A percentile compares a stretch with the other conserved stretches of the same genome.
Evolutionary conservation across 2,113 vertebrate genomes (phyloP).

Genomic region (Plectropomus leopardus): DNA sequence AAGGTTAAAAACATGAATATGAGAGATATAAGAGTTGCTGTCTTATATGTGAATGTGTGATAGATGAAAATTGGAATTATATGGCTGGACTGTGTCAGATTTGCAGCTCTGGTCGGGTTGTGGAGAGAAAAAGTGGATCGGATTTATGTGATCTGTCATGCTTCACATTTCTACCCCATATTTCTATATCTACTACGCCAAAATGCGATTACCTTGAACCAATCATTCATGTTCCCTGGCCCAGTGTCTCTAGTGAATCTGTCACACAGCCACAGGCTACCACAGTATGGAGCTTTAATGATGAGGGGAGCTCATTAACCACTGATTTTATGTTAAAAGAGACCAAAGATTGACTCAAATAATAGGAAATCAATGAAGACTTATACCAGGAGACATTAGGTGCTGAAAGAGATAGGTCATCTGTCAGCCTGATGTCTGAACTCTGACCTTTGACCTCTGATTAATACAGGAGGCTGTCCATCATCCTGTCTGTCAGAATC

Average conservation of each 20-base stretch:
- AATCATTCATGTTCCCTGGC: slow-evolving; percentile 40
- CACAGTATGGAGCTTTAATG: slow-evolving; percentile 36
- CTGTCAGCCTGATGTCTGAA: slow-evolving; percentile 58
- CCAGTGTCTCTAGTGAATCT: slow-evolving; percentile 28
- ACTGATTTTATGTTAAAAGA: slow-evolving; percentile 62
- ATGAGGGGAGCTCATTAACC: slow-evolving; percentile 66
- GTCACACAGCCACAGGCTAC: slow-evolving; percentile 43
- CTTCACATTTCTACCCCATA: slow-evolving; percentile 47
- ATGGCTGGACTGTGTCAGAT: slow-evolving; percentile 50
- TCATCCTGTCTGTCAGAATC: slow-evolving; percentile 19
- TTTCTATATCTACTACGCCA: slow-evolving; percentile 55
- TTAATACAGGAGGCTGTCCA: slow-evolving; percentile 28
- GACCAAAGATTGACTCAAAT: slow-evolving; percentile 54
- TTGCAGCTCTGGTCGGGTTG: slow-evolving; percentile 51
- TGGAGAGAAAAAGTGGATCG: neutral
- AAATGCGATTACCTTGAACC: slow-evolving; percentile 51
- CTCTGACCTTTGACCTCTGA: slow-evolving; percentile 65
- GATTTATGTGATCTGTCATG: slow-evolving; percentile 64
- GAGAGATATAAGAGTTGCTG: slow-evolving; percentile 50
- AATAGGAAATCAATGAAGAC: slow-evolving; percentile 71
- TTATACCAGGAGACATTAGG: slow-evolving; percentile 41
- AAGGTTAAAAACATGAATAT: slow-evolving; percentile 46
- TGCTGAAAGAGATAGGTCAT: slow-evolving; percentile 49
- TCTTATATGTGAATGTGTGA: slow-evolving; percentile 52
- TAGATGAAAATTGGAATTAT: slow-evolving; percentile 67